A percentile compares a stretch with the other conserved stretches of the same genome.
Evolutionary conservation across 2,797 vertebrate genomes (phyloP).

Genomic region (Capromys pilorides): DNA sequence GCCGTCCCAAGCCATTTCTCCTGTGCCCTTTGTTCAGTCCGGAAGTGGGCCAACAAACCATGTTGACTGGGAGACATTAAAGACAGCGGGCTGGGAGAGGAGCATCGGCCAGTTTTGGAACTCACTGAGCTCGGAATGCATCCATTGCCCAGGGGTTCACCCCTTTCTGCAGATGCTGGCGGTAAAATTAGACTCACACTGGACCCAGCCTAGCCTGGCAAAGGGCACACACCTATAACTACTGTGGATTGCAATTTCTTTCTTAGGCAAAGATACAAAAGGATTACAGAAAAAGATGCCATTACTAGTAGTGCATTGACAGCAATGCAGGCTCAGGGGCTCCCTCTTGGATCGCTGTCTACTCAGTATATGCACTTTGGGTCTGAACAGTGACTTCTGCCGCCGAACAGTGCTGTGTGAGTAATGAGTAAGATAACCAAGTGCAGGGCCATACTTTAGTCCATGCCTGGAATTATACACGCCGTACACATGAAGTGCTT

Average conservation of each 20-base stretch:
- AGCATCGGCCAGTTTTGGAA: background rate
- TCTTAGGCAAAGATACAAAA: background rate
- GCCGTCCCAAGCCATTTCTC: background rate
- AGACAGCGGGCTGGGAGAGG: background rate
- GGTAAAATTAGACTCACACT: background rate
- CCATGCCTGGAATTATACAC: background rate
- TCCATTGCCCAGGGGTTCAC: background rate
- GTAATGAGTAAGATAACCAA: background rate
- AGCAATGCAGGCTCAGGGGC: background rate
- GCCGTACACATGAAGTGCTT: background rate
- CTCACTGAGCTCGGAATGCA: background rate
- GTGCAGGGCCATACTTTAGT: background rate
- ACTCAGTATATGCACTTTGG: background rate
- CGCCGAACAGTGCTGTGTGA: background rate
- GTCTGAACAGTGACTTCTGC: background rate
- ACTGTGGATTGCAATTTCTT: background rate
- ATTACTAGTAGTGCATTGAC: background rate
- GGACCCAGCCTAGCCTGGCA: background rate
- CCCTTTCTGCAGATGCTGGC: background rate
- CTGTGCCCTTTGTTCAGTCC: background rate
- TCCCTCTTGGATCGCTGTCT: background rate
- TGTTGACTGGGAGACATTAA: background rate
- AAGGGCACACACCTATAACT: background rate
- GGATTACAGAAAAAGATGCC: background rate
- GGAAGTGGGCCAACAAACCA: background rate